phyloP scores from a whole-genome alignment of 2,113 vertebrate species.

The Caretta caretta region DNA sequence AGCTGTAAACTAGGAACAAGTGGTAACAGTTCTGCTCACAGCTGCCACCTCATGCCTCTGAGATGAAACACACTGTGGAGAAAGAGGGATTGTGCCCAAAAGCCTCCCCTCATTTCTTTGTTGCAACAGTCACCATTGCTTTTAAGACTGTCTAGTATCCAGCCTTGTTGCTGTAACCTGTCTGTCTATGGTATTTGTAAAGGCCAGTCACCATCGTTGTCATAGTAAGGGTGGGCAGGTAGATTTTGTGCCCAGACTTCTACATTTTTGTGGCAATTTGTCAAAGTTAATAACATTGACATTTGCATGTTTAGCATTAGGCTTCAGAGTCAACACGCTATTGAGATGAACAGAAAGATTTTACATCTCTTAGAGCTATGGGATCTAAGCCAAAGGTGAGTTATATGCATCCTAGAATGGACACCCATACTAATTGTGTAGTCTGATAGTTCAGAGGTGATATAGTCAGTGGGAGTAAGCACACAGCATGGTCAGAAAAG shows the following conservation, averaged over 20 bases:
- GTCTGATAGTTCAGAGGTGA: background rate
- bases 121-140: background rate
- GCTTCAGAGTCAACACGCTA: background rate
- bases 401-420: background rate
- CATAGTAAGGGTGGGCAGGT: accelerated
- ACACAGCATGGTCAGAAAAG: background rate
- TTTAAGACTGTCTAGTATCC: background rate
- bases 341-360: background rate
- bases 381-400: background rate
- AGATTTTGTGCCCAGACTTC: background rate
- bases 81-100: background rate
- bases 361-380: background rate
- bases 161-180: background rate
- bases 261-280: background rate
- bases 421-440: background rate
- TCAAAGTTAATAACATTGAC: background rate
- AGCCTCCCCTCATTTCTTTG: background rate
- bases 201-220: accelerated
- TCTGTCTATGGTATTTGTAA: background rate
- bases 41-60: slow-evolving; percentile 23
- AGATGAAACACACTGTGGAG: background rate
- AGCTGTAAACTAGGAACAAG: slow-evolving; percentile 32
- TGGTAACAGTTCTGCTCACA: slow-evolving; percentile 41
- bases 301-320: background rate
- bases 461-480: background rate